Evolutionary conservation across 2,888 invertebrate species (phyloP).

Genomic region (Melolontha melolontha): DNA sequence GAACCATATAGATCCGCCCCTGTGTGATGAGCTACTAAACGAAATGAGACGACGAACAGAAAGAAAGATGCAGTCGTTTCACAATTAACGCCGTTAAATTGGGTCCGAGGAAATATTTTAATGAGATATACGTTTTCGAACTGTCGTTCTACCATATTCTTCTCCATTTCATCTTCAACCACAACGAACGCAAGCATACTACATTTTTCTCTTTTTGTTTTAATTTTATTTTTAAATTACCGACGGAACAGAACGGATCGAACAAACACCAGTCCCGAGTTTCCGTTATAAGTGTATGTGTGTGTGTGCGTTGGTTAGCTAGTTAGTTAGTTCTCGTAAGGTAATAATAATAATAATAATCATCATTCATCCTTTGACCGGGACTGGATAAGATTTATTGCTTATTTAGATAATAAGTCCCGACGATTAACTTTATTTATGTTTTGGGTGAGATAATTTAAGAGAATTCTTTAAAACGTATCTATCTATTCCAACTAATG

Average conservation of each 20-base stretch:
- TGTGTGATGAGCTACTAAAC: constrained; percentile 24
- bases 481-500: constrained; percentile 13
- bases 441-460: constrained; percentile 33
- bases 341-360: constrained; percentile 37
- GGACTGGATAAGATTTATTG: constrained; percentile 33
- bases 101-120: constrained; percentile 62
- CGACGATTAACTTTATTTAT: constrained; percentile 36
- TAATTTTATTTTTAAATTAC: constrained; percentile 34
- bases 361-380: constrained; percentile 33
- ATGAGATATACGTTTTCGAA: constrained; percentile 58
- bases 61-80: constrained; percentile 45
- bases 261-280: constrained; percentile 24
- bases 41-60: constrained; percentile 17
- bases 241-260: constrained; percentile 21
- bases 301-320: constrained; percentile 12
- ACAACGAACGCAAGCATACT: no score
- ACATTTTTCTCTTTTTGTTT: constrained; percentile 31
- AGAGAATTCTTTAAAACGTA: constrained; percentile 26
- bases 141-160: constrained; percentile 36
- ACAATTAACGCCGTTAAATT: constrained; percentile 62
- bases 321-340: constrained; percentile 10
- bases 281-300: constrained; percentile 15
- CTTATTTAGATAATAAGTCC: constrained; percentile 36
- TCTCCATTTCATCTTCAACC: constrained; percentile 10
- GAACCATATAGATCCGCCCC: constrained; percentile 17